Base-by-base conservation (phyloP, 1,140 invertebrate species). In the Lamellibrachia luymesi region DNA sequence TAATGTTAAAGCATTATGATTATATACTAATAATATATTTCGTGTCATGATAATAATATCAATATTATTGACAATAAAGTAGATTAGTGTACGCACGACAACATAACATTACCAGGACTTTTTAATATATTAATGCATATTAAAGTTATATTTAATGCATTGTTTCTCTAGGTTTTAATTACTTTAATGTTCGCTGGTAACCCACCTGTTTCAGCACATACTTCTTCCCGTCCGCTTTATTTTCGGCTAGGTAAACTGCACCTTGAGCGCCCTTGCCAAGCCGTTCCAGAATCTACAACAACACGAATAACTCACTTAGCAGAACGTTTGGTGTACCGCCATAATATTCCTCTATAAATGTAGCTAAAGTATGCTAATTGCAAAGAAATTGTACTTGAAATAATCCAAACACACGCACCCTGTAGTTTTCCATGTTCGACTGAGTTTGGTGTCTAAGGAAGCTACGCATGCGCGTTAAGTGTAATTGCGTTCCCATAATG, bases 141-240 rank as follows among this genome's bases (percentile, higher is more conserved):
- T 22, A 17, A 80, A 80, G 25, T 80, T 4, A 22, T 10, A 22
- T 22, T 22, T 13, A 56, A 56, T 56, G 52, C 52, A 56, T 56
- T 13, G 64, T 80, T 80, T 80, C 64, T 80, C 6, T 80, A 80
- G 13, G 64, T 56, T 0, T 80, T 17, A 2, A 80, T 22, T 80
- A 80, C 64, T 38, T 38, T 38, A 38, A 80, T 22, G 17, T 22
- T 80, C 2, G 64, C 64, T 4, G 17, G 22, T 38, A n/a, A 91
- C 93, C 92, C 94, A 95, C 95, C 94, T 96, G 95, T 94, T 96
- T 96, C 51, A 96, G 64, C n/a, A 95, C 95, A 94, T 94, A 95
- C 13, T 93, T 93, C 93, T 95, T 94, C 50, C 92, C 93, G n/a
- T 93, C 93, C 51, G 95, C 94, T 52, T 94, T 94, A 91, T 93